Evolutionary conservation across 92 coral and sea anemone genomes (phyloP).

Genomic region (Epizoanthus stellaris): DNA sequence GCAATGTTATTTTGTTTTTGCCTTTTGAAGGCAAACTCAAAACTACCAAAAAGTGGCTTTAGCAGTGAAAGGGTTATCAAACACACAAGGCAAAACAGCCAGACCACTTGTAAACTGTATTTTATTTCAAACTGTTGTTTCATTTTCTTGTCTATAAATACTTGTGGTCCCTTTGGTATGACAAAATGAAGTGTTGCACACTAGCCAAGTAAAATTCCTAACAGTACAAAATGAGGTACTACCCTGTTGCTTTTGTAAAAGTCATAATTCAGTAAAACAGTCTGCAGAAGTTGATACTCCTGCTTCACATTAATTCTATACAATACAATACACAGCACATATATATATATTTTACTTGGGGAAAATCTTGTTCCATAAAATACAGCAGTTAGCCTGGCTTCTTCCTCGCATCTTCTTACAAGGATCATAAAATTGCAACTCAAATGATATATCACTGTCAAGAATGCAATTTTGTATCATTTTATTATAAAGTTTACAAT

Average conservation of each 20-base stretch:
- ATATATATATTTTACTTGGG: not conserved
- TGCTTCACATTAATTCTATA: not conserved
- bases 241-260: slow-evolving; percentile 6
- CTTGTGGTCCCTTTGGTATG: slow-evolving; percentile 4
- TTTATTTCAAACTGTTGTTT: slow-evolving; percentile 33
- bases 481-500: slow-evolving; percentile 64
- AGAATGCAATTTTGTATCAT: not conserved
- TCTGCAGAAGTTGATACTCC: slow-evolving; percentile 4
- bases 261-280: slow-evolving; percentile 1
- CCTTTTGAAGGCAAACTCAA: not conserved
- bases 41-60: not conserved
- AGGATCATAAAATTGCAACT: not conserved
- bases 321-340: not conserved
- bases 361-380: not conserved
- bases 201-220: slow-evolving; percentile 14
- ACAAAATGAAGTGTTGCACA: slow-evolving; percentile 26
- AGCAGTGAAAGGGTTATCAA: not conserved
- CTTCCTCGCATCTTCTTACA: not conserved
- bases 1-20: no score
- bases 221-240: slow-evolving; percentile 10
- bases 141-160: slow-evolving; percentile 28
- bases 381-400: not conserved
- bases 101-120: slow-evolving; percentile 9
- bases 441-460: slow-evolving; percentile 11
- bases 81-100: not conserved